Conservation (phyloP, 2,797 vertebrate genomes). For the Perdix hodgsoniae region DNA sequence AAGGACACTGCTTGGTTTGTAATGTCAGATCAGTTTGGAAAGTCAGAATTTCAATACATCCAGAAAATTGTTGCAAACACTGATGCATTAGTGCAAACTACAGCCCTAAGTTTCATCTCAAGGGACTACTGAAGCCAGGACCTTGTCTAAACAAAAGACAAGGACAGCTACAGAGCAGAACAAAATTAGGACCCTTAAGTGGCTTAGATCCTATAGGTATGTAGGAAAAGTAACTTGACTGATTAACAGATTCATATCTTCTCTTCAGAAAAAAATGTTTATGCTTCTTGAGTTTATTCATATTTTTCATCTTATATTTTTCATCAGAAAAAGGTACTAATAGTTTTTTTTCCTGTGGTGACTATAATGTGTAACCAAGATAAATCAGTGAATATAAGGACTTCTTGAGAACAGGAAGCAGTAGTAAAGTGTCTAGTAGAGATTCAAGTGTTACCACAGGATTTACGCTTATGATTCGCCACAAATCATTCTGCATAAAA, state of each 20-base stretch:
- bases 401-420: slow-evolving; percentile 5
- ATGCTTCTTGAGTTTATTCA: background rate
- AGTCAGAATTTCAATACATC: background rate
- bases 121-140: background rate
- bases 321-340: background rate
- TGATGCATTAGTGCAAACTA: background rate
- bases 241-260: background rate
- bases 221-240: background rate
- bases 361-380: background rate
- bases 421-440: background rate
- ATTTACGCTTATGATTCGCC: slow-evolving; percentile 47
- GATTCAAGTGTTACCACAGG: slow-evolving; percentile 19
- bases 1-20: background rate
- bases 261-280: background rate
- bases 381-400: slow-evolving; percentile 13
- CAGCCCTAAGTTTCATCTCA: background rate
- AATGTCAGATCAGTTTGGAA: background rate
- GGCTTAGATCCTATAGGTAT: background rate
- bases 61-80: background rate
- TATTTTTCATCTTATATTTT: background rate
- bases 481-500: slow-evolving; percentile 37
- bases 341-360: background rate
- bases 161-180: background rate
- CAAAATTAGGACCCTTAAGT: background rate
- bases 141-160: background rate